Evolutionary conservation across 2,797 vertebrate species (phyloP), one percentile per base, ranked within the genome.

Genomic region (Coccyzus lansbergi): DNA sequence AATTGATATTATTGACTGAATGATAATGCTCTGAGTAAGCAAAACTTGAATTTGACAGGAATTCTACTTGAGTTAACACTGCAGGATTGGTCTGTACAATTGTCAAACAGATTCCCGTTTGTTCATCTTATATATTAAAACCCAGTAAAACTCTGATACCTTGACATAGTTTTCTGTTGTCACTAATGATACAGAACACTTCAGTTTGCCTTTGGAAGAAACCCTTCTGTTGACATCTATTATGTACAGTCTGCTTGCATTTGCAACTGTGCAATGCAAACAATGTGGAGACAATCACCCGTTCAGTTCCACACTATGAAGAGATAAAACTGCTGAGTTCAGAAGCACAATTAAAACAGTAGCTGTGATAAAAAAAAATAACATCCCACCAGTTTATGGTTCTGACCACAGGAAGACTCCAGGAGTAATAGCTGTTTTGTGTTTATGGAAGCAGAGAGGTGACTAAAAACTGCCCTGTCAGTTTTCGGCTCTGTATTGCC

Each of bases 391-490:
- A 65, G 90, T 74, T 94, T 91, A 95, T 72, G 85, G 78, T 62
- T 86, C 72, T 52, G 53, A 75, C 81, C 93, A 86, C 62, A 75
- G 67, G 83, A 96, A 86, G 53, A 76, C 77, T 95, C 46, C 83
- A 84, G 88, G 85, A 94, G 75, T 82, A 92, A 95, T 18, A 88
- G 94, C 59, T 6, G 9, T 53, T 62, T 74, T 91, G 65, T 90
- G 60, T 76, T 93, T 96, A 94, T 90, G 83, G 90, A 94, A 96
- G 88, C 94, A 91, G 92, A 76, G 94, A 96, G 90, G 95, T 93
- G 96, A 96, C 97, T 94, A 96, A 97, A 97, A 97, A 97, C 94
- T 97, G 96, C 97, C 97, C 95, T 96, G 97, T 97, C 97, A 97
- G 97, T 97, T 97, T 96, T 90, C 68, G 29, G 89, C 75, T 95